phyloP scores from a whole-genome alignment of 2,888 invertebrate species.

The Scaptomyza polygonia region DNA sequence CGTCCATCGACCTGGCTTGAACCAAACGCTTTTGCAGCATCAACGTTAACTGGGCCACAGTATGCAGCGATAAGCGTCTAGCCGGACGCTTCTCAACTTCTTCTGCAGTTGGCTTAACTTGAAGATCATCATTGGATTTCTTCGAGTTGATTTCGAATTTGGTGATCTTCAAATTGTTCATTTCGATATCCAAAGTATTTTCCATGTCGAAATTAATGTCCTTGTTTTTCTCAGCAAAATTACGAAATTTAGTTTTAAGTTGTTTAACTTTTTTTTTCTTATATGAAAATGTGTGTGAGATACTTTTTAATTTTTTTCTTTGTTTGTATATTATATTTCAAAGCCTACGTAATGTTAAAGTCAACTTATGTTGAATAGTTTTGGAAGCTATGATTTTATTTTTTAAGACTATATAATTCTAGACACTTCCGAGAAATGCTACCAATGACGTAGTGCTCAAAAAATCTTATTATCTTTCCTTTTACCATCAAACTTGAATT shows the following conservation, averaged over 20 bases:
- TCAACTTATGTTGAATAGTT: background rate
- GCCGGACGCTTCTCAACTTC: background rate
- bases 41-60: conserved; percentile 38
- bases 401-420: background rate
- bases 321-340: background rate
- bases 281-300: background rate
- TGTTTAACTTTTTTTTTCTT: background rate
- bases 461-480: conserved; percentile 9
- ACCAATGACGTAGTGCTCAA: background rate
- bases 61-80: conserved; percentile 15
- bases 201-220: conserved; percentile 11
- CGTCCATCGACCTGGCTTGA: background rate
- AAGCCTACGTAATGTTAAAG: conserved; percentile 1
- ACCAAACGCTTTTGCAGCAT: conserved; percentile 25
- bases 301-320: background rate
- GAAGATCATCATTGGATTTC: background rate
- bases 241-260: conserved; percentile 22
- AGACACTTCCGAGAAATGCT: background rate
- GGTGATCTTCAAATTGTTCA: background rate
- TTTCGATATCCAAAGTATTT: background rate
- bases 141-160: conserved; percentile 1
- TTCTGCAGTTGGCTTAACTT: background rate
- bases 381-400: background rate
- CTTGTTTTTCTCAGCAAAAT: background rate
- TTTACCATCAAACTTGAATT: conserved; percentile 32